Percentiles rank a stretch among this genome's conserved stretches.
Conservation (phyloP, 2,888 invertebrate genomes). For the Oxyteleia sp. region DNA sequence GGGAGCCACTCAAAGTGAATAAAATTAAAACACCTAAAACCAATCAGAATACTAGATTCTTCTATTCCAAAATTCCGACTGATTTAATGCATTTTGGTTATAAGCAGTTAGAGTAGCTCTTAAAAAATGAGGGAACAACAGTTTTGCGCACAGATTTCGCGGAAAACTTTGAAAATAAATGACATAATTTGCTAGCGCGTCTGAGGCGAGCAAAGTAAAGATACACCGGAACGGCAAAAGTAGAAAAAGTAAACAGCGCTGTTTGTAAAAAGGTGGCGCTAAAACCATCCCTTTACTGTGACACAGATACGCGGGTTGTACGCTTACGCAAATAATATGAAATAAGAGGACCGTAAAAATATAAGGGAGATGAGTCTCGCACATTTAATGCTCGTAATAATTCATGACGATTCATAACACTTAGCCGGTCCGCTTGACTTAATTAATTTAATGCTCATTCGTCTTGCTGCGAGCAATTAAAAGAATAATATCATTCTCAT, state of each 20-base stretch:
- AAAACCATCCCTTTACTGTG: conserved; percentile 47
- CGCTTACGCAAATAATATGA: conserved; percentile 67
- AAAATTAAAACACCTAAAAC: no score
- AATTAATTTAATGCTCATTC: conserved; percentile 68
- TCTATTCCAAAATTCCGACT: no score
- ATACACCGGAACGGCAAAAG: conserved; percentile 26
- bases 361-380: conserved; percentile 54
- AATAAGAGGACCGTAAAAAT: conserved; percentile 61
- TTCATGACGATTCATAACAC: conserved; percentile 66
- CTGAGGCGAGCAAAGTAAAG: conserved; percentile 6
- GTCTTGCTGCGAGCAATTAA: conserved; percentile 61
- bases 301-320: conserved; percentile 48
- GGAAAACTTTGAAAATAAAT: no score
- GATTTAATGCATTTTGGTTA: no score
- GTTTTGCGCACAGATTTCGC: no score
- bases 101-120: no score
- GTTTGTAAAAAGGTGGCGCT: conserved; percentile 51
- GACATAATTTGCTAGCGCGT: conserved; percentile 38
- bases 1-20: no score
- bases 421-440: conserved; percentile 60
- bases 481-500: conserved; percentile 64
- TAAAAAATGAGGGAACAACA: no score
- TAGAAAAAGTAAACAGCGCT: conserved; percentile 28
- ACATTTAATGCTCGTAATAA: conserved; percentile 63
- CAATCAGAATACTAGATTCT: no score